phyloP scores from a whole-genome alignment of 2,797 vertebrate genomes.

The Acanthiza pusilla region DNA sequence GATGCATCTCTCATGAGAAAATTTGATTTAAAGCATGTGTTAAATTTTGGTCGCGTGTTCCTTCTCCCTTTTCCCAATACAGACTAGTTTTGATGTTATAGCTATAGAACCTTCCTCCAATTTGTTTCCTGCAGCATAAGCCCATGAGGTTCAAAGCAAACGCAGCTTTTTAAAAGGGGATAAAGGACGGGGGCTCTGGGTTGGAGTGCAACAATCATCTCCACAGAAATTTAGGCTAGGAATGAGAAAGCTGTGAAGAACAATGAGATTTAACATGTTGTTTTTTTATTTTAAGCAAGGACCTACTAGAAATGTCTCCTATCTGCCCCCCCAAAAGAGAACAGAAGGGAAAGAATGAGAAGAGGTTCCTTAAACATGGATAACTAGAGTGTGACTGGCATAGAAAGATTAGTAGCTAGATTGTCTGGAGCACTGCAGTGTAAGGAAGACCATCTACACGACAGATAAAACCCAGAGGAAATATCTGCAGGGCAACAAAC shows the following conservation, averaged over 20 bases:
- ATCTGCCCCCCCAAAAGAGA: accelerated
- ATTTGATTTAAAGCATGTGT: not conserved
- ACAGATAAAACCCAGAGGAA: not conserved
- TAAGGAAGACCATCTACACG: not conserved
- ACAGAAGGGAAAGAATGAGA: not conserved
- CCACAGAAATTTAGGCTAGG: not conserved
- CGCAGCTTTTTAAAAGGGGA: not conserved
- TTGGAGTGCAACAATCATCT: not conserved
- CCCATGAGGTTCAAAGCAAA: not conserved
- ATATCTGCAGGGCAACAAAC: not conserved
- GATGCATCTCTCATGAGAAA: not conserved
- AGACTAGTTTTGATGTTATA: not conserved
- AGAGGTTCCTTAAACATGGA: not conserved
- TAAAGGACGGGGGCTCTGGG: not conserved
- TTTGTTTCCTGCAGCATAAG: not conserved
- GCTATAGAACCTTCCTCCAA: not conserved
- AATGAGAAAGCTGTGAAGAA: not conserved
- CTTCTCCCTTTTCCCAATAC: not conserved
- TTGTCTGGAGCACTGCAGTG: not conserved
- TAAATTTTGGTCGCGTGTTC: not conserved
- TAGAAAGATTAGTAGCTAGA: not conserved
- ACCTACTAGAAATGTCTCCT: not conserved
- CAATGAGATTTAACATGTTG: not conserved
- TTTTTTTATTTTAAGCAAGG: not conserved
- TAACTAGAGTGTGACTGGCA: not conserved